A percentile compares a stretch with the other conserved stretches of the same genome.
These are phyloP conservation scores for Subacronicta megacephala DNA, from an alignment of 2,888 invertebrate species.

Conservation along the genomic window DNA sequence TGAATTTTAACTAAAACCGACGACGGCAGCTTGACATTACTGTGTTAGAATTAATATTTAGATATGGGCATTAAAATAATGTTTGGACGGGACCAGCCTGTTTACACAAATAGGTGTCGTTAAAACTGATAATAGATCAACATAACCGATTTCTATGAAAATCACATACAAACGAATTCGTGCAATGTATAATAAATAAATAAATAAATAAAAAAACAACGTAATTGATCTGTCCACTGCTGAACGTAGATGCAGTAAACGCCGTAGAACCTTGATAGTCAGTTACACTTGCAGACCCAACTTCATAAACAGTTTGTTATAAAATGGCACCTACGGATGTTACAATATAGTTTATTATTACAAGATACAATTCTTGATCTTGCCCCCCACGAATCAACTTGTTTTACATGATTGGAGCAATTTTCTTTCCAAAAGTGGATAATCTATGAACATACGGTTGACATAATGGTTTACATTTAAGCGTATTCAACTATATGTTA, in stretches of 20 bases:
- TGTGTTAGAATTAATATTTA: constrained; percentile 26
- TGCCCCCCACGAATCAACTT: no score
- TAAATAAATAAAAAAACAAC: no score
- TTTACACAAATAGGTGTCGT: constrained; percentile 14
- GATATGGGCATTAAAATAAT: constrained; percentile 35
- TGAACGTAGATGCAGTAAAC: no score
- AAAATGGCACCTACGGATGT: no score
- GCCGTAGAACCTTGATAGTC: no score
- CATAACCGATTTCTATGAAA: background rate
- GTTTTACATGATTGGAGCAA: constrained; percentile 17
- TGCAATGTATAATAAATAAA: background rate
- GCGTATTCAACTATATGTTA: background rate
- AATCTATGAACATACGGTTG: constrained; percentile 11
- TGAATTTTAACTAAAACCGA: constrained; percentile 57
- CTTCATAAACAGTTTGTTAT: no score
- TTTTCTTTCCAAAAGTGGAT: constrained; percentile 19
- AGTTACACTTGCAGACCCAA: no score
- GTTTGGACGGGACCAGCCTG: constrained; percentile 17
- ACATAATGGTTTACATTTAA: constrained; percentile 26
- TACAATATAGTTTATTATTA: no score
- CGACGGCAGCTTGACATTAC: constrained; percentile 34
- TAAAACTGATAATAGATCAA: constrained; percentile 9
- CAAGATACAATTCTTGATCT: no score
- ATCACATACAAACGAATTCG: background rate
- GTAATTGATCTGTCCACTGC: no score